These are phyloP conservation scores for Taxidea taxus DNA, from an alignment of 2,113 vertebrate species.

Conservation along the genomic window DNA sequence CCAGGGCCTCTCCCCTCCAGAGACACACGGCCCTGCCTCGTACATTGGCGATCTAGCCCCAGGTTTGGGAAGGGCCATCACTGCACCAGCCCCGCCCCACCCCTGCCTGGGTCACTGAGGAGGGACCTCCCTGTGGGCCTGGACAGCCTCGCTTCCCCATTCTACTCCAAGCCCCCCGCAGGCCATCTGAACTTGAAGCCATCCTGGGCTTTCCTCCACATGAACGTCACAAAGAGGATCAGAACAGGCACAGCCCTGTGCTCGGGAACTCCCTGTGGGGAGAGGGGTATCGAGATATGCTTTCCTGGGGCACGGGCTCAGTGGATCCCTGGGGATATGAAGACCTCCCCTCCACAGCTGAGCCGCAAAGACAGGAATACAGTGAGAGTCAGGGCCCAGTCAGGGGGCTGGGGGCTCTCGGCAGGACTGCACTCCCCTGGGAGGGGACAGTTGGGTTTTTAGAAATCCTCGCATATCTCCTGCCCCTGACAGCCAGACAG, in stretches of 20 bases:
- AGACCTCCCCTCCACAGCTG: background rate
- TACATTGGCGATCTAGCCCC: too few species aligned
- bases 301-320: background rate
- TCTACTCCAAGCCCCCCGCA: accelerated
- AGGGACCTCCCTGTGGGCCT: too few species aligned
- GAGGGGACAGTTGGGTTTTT: too few species aligned
- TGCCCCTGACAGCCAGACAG: background rate
- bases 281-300: accelerated
- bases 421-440: background rate
- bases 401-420: too few species aligned
- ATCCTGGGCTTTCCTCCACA: background rate
- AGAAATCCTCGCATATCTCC: background rate
- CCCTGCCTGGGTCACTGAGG: background rate
- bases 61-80: too few species aligned
- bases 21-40: background rate
- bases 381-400: background rate
- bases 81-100: accelerated
- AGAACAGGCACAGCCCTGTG: background rate
- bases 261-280: background rate
- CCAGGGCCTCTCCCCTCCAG: accelerated
- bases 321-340: accelerated
- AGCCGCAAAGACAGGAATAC: accelerated
- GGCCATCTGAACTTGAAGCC: background rate
- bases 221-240: accelerated
- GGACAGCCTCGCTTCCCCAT: accelerated